Evolutionary conservation across 1,140 invertebrate genomes (phyloP).

Genomic region (Mercenaria mercenaria): DNA sequence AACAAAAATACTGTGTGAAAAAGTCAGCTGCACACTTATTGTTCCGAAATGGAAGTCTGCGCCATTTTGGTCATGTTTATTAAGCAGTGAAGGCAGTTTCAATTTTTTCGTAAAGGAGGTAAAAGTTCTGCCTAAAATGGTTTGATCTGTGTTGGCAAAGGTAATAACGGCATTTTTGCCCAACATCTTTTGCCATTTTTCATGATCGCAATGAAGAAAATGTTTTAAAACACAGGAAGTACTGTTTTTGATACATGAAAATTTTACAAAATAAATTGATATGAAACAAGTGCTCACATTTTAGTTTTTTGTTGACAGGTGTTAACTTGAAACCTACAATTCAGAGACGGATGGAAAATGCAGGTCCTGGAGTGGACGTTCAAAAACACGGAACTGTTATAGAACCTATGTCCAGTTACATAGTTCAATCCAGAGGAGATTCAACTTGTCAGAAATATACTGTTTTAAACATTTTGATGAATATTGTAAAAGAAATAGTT

Average conservation of each 20-base stretch:
- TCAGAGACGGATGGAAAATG: not conserved
- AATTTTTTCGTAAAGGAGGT: not conserved
- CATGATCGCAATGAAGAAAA: conserved; percentile 28
- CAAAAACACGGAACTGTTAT: not conserved
- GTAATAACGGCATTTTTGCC: conserved; percentile 44
- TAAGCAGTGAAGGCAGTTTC: too few species aligned
- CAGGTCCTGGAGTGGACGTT: not conserved
- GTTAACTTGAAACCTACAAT: not conserved
- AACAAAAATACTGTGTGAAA: conserved; percentile 31
- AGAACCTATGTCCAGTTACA: not conserved
- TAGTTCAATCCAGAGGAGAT: conserved; percentile 14
- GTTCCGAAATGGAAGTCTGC: conserved; percentile 50
- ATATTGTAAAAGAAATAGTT: too few species aligned
- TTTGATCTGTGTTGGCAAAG: not conserved
- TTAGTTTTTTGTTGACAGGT: conserved; percentile 22
- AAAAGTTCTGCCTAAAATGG: not conserved
- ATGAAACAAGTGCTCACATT: too few species aligned
- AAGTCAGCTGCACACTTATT: conserved; percentile 13
- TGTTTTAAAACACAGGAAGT: too few species aligned
- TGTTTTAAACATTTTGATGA: not conserved
- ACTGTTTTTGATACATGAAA: too few species aligned
- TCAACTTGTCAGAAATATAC: not conserved
- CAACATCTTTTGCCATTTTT: not conserved
- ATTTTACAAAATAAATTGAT: too few species aligned
- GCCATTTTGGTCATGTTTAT: conserved; percentile 46